These are phyloP conservation scores for Elegia similella DNA, from an alignment of 2,888 invertebrate genomes.

Conservation along the genomic window DNA sequence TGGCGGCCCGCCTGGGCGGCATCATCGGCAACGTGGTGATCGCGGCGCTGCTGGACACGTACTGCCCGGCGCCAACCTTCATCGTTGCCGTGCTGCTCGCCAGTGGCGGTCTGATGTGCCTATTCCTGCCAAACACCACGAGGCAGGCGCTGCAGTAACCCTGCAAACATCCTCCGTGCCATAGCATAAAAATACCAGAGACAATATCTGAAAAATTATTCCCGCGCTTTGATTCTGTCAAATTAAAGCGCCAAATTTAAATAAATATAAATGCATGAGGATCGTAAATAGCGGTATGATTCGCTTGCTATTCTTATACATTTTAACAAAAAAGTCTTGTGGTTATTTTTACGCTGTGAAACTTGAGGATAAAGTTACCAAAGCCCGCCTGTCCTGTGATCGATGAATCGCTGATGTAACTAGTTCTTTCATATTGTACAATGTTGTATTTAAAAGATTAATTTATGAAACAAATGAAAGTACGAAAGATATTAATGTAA, in stretches of 20 bases:
- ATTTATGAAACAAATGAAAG: slow-evolving; percentile 48
- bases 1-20: slow-evolving; percentile 93
- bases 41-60: slow-evolving; percentile 91
- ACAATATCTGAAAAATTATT: not conserved
- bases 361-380: slow-evolving; percentile 9
- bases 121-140: slow-evolving; percentile 94
- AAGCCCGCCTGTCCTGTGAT: slow-evolving; percentile 31
- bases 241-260: not conserved
- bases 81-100: slow-evolving; percentile 92
- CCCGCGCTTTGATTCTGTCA: not conserved
- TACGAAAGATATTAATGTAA: slow-evolving; percentile 37
- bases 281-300: not conserved
- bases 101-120: slow-evolving; percentile 93
- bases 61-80: slow-evolving; percentile 96
- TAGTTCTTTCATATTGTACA: slow-evolving; percentile 64
- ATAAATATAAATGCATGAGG: not conserved
- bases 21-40: slow-evolving; percentile 94
- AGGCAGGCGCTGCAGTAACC: slow-evolving; percentile 85
- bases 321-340: not conserved
- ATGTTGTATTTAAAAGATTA: slow-evolving; percentile 52
- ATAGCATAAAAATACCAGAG: not conserved
- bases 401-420: slow-evolving; percentile 47
- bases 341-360: not conserved
- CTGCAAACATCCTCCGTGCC: slow-evolving; percentile 9
- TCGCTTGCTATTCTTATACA: not conserved